A percentile compares a stretch with the other conserved stretches of the same genome.
Conservation (phyloP, 2,113 vertebrate species). For the Ictalurus punctatus region DNA sequence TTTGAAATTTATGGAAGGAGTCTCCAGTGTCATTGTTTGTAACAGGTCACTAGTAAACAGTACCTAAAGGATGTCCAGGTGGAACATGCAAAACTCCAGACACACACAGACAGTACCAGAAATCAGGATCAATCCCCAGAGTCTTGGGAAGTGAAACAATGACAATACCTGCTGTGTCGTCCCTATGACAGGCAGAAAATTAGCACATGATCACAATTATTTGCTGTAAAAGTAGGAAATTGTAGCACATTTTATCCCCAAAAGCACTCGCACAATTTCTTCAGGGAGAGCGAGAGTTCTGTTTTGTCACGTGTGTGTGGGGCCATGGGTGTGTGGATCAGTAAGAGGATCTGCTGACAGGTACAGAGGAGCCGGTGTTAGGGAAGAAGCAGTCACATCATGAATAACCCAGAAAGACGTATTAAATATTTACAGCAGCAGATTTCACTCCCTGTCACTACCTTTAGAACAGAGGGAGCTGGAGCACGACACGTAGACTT, state of each 20-base stretch:
- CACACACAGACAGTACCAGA: not conserved
- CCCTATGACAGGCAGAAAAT: not conserved
- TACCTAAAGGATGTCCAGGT: not conserved
- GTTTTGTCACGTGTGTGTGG: not conserved
- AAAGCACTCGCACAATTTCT: not conserved
- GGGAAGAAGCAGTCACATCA: slow-evolving; percentile 52
- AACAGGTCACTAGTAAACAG: not conserved
- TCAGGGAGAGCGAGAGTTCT: not conserved
- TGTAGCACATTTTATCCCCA: not conserved
- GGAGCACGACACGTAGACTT: slow-evolving; percentile 39
- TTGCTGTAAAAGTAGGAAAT: not conserved
- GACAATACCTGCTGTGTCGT: not conserved
- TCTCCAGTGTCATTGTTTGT: not conserved
- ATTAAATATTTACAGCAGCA: slow-evolving; percentile 73
- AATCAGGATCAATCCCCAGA: not conserved
- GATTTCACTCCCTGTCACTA: slow-evolving; percentile 72
- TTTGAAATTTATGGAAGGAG: not conserved
- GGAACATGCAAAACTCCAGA: not conserved
- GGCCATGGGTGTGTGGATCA: not conserved
- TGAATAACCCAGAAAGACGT: slow-evolving; percentile 68
- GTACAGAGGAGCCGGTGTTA: slow-evolving; percentile 53
- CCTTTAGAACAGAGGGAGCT: slow-evolving; percentile 68
- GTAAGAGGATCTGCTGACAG: slow-evolving; percentile 59
- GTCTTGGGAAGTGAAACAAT: not conserved
- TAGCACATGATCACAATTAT: not conserved